Conservation (phyloP, 1,140 invertebrate genomes). For the Drosophila triauraria region DNA sequence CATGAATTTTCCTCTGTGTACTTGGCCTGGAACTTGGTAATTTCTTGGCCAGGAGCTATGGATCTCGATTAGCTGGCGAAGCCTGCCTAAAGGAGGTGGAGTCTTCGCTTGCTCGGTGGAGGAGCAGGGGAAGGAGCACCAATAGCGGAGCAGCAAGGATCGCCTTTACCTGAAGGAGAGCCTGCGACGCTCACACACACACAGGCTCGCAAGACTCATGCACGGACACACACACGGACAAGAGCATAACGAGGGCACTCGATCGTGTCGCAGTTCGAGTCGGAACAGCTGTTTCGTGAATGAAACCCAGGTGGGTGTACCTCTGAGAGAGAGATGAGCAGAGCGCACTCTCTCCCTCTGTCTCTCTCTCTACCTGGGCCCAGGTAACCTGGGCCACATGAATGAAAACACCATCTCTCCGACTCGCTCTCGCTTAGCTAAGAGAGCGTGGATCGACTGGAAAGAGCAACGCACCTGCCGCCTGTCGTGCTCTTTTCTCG, state of each 20-base stretch:
- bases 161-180: slow-evolving; percentile 53
- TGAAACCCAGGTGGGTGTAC: slow-evolving; percentile 74
- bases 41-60: not conserved
- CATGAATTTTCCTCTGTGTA: too few species aligned
- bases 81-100: slow-evolving; percentile 54
- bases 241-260: slow-evolving; percentile 78
- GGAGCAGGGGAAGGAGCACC: slow-evolving; percentile 35
- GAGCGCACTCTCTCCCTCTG: slow-evolving; percentile 15
- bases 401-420: slow-evolving; percentile 67
- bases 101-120: slow-evolving; percentile 16
- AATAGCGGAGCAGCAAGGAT: slow-evolving; percentile 59
- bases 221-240: slow-evolving; percentile 36
- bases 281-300: slow-evolving; percentile 79
- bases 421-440: slow-evolving; percentile 38
- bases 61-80: not conserved
- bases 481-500: slow-evolving; percentile 67
- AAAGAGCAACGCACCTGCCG: slow-evolving; percentile 77
- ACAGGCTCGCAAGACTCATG: not conserved
- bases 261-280: slow-evolving; percentile 78
- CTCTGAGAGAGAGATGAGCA: slow-evolving; percentile 13
- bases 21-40: not conserved
- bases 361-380: slow-evolving; percentile 19
- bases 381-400: slow-evolving; percentile 53
- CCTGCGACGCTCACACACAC: slow-evolving; percentile 23
- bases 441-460: slow-evolving; percentile 39